phyloP scores from a whole-genome alignment of 2,797 vertebrate genomes.

The Urocyon cinereoargenteus region DNA sequence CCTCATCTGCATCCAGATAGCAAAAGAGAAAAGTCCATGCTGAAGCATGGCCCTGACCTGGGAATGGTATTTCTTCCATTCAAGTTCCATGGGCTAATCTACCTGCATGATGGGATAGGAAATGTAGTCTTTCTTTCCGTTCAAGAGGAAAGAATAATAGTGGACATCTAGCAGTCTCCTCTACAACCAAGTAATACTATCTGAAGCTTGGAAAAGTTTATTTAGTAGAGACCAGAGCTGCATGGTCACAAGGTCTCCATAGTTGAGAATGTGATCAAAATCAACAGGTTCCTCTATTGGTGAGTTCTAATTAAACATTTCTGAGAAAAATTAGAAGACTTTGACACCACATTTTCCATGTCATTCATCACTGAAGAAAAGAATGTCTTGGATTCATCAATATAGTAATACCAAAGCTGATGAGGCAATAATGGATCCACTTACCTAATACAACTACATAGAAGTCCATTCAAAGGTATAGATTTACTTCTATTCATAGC shows the following conservation, averaged over 20 bases:
- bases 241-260: background rate
- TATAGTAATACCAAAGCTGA: background rate
- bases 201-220: background rate
- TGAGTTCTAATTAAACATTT: background rate
- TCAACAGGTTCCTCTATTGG: background rate
- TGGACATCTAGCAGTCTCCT: background rate
- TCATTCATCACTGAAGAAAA: background rate
- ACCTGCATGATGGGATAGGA: background rate
- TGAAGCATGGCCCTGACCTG: background rate
- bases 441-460: background rate
- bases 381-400: background rate
- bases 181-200: background rate
- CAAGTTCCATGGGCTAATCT: background rate
- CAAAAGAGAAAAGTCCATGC: background rate
- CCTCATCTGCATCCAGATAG: background rate
- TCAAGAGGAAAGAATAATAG: background rate
- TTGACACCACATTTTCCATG: background rate
- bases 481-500: background rate
- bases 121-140: background rate
- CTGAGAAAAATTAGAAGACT: background rate
- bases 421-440: background rate
- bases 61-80: background rate
- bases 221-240: background rate
- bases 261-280: background rate
- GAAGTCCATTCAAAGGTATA: background rate